A percentile compares a stretch with the other conserved stretches of the same genome.
phyloP scores from a whole-genome alignment of 1,140 invertebrate species.

The Drosophila mauritiana region DNA sequence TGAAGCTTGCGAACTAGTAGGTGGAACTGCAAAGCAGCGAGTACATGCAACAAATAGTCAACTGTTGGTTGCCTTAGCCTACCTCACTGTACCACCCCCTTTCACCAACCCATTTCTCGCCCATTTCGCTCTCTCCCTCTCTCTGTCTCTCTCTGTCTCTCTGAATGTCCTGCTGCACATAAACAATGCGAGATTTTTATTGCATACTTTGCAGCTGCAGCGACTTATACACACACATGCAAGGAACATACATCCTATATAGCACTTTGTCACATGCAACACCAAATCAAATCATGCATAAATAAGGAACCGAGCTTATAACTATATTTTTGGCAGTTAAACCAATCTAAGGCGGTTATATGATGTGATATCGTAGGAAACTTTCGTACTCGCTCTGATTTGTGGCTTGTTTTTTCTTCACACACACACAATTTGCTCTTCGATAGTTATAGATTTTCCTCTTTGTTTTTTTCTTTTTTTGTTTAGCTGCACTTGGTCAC shows the following conservation, averaged over 20 bases:
- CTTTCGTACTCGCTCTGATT: slow-evolving; percentile 65
- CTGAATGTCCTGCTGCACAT: slow-evolving; percentile 57
- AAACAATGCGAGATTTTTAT: slow-evolving; percentile 81
- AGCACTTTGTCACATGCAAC: slow-evolving; percentile 80
- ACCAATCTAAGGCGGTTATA: slow-evolving; percentile 12
- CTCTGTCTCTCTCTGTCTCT: slow-evolving; percentile 1
- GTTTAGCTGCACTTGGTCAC: slow-evolving; percentile 40
- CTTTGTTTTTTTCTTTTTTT: slow-evolving; percentile 14
- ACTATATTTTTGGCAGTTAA: background rate
- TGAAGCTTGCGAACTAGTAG: slow-evolving; percentile 3
- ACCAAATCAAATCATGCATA: slow-evolving; percentile 64
- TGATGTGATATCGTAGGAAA: slow-evolving; percentile 11
- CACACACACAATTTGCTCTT: slow-evolving; percentile 24
- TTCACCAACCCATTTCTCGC: background rate
- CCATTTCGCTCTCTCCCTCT: background rate
- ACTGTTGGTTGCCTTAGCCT: slow-evolving; percentile 80
- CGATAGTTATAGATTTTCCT: slow-evolving; percentile 10
- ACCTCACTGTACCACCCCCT: slow-evolving; percentile 68
- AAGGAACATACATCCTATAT: slow-evolving; percentile 38
- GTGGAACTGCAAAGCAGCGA: slow-evolving; percentile 30
- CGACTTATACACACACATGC: slow-evolving; percentile 65
- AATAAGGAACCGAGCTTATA: slow-evolving; percentile 5
- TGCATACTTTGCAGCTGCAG: slow-evolving; percentile 80
- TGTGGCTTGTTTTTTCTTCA: slow-evolving; percentile 64
- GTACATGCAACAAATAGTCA: slow-evolving; percentile 82